Evolutionary conservation across 2,888 invertebrate genomes (phyloP), one percentile per base, ranked within the genome.

Genomic region (Megastigmus dorsalis): DNA sequence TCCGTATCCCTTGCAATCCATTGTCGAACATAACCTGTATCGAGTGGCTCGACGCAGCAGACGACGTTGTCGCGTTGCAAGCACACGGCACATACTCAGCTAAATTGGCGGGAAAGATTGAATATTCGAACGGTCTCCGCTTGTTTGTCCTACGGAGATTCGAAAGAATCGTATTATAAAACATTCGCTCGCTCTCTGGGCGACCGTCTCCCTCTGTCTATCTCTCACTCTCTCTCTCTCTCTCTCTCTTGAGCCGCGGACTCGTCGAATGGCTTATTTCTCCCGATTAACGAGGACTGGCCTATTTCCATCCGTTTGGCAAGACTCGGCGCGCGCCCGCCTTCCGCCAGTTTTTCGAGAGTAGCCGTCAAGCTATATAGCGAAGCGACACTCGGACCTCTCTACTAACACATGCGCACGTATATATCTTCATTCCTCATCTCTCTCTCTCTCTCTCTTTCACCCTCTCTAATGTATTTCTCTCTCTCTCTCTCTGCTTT

Each of bases 241-340:
- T n/a, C n/a, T n/a, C n/a, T n/a, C n/a, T n/a, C n/a, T n/a, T n/a
- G n/a, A n/a, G n/a, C n/a, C n/a, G n/a, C n/a, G n/a, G n/a, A n/a
- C n/a, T n/a, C 30, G 43, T 13, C 10, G 9, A n/a, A 28, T 36
- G 41, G 55, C 55, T 63, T 48, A 55, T 55, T 73, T 73, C 26
- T 73, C 62, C 36, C 54, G 52, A 75, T 75, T 73, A 73, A 43
- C 66, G 71, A 70, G 52, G 63, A 65, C 68, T 75, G 78, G 75
- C 79, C 77, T 79, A 78, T 79, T 80, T 80, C 76, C 75, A 79
- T 76, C 76, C 76, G 54, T 75, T 76, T 78, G 75, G 78, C 76
- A 78, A 78, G 74, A 54, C 59, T 43, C 36, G 23, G n/a, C 15
- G 28, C 41, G 52, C 33, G 33, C 13, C 48, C 3, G 18, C 41